Evolutionary conservation across 2,888 invertebrate genomes (phyloP).

Genomic region (Heliothis peltigera): DNA sequence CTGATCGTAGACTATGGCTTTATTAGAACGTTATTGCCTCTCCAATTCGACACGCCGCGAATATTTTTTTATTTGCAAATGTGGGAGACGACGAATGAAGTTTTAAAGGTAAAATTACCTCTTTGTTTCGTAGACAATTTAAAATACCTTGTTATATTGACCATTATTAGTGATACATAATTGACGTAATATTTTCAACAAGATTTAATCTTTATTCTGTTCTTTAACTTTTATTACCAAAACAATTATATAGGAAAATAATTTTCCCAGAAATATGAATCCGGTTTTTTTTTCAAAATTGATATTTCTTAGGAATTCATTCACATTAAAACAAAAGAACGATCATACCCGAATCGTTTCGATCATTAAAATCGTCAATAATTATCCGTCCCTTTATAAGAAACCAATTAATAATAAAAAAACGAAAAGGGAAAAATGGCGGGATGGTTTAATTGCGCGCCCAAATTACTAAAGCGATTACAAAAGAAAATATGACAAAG

Average conservation of each 20-base stretch:
- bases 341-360: conserved; percentile 41
- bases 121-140: neutral
- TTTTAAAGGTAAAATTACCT: conserved; percentile 4
- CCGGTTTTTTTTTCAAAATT: too few species aligned
- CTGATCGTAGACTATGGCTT: conserved; percentile 58
- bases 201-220: too few species aligned
- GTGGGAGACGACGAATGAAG: conserved; percentile 9
- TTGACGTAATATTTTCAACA: neutral
- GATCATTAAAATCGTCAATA: conserved; percentile 56
- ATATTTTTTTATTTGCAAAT: conserved; percentile 48
- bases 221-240: neutral
- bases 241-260: conserved; percentile 23
- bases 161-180: neutral
- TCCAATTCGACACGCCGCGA: conserved; percentile 37
- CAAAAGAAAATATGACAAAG: conserved; percentile 88
- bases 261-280: conserved; percentile 2
- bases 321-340: conserved; percentile 49
- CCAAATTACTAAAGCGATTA: conserved; percentile 74
- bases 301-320: too few species aligned
- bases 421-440: conserved; percentile 53
- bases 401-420: conserved; percentile 59
- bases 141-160: neutral
- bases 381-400: conserved; percentile 58
- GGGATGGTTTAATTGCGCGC: conserved; percentile 77
- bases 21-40: conserved; percentile 59